Evolutionary conservation across 2,888 invertebrate genomes (phyloP), one percentile per base, ranked within the genome.

Genomic region (Andrena bucephala): DNA sequence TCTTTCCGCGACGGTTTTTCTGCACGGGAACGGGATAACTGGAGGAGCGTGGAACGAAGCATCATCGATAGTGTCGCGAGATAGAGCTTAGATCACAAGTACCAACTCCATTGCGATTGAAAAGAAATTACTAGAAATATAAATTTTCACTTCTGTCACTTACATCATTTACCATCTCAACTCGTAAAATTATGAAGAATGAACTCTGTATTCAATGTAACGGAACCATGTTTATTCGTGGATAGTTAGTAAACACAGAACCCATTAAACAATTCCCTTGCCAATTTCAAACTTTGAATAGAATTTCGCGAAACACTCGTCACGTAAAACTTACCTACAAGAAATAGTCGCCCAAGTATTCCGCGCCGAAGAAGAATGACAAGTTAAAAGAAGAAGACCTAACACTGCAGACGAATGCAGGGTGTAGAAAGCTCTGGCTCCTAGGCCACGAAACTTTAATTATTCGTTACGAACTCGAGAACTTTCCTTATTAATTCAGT

Each of bases 391-490:
- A 50, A 48, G 27, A 36, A 27, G 31, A 24, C 20, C 62, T 33
- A 62, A 67, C 62, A 54, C 13, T 24, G 8, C 27, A 16, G 13
- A 16, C 20, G 20, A 62, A 75, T 67, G 52, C 52, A 63, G 42
- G 54, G 48, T 48, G 54, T 52, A 16, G n/a, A 8, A 63, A 76
- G 59, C 27, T 76, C 76, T 0, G 16, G 42, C 24, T 48, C n/a
- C 13, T 31, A 16, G n/a, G n/a, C 48, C 13, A 10, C 16, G 8
- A 27, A 78, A 76, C 68, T 79, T 68, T 68, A 63, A 76, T 76
- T 69, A 68, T 76, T 69, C 48, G 27, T 50, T 63, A 50, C 31
- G 10, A 48, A 50, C 33, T 76, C 66, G n/a, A 6, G 10, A 76
- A 69, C 68, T 69, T 59, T 69, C 31, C 33, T 66, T 50, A 79